Base-by-base conservation (phyloP, 92 coral and sea anemone species). In the Montipora capitata region DNA sequence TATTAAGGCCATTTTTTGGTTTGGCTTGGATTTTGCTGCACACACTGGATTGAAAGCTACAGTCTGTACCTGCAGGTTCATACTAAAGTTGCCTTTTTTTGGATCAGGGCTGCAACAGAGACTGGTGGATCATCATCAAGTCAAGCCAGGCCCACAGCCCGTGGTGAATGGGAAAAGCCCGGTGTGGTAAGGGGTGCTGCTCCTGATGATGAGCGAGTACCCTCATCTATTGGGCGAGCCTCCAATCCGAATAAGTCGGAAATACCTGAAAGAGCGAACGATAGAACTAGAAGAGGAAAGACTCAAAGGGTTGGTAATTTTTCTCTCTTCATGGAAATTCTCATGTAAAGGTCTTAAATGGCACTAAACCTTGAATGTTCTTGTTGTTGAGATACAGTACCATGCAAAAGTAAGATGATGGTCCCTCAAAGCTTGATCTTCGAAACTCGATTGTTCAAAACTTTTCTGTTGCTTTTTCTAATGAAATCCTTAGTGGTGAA, bases 211-310 rank as follows among this genome's bases (percentile, higher is more conserved):
- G 98, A 97, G 57, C 88, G 98, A 49, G 88, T 92, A 0, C 85
- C 95, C 3, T 67, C 94, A 15, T 89, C 94, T 14, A 84, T 97
- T 44, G 99, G 99, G 16, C 92, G 98, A 54, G 99, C 99, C 38
- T 75, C 98, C 1, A 97, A 97, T 76, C 99, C 99, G 3, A 97
- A 97, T 79, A 97, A 97, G 87, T 89, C 98, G 10, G 99, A 97
- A 84, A 96, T 97, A n/a, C 99, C 99, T 69, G 99, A 96, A 51
- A 77, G 99, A 6, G 95, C 92, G 3, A 90, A 84, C 15, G 94
- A 93, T 17, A 76, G 93, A 83, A 88, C 86, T 69, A 84, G 93
- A 71, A 91, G 95, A 54, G 87, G 87, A 7, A 79, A 85, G 16
- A 73, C 92, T 0, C 95, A 92, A 83, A 82, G 95, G 91, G 95